Conservation (phyloP, 2,888 invertebrate species). For the Sinodicranocentrus sp. region DNA sequence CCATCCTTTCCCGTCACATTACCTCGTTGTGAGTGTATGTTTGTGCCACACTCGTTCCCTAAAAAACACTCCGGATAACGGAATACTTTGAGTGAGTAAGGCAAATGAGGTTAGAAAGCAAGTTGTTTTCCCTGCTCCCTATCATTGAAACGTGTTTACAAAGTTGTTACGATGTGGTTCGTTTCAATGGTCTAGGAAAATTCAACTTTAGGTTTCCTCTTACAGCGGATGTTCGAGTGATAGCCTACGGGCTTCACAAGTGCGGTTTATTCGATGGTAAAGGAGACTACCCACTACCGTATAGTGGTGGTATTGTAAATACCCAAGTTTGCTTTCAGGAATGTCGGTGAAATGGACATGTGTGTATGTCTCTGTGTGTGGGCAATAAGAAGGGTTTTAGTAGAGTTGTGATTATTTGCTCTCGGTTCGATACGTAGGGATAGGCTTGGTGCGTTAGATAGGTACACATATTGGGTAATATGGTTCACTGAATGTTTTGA, state of each 20-base stretch:
- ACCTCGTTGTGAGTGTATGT: too few species aligned
- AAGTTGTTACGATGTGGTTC: constrained; percentile 38
- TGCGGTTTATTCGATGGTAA: constrained; percentile 5
- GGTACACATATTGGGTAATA: too few species aligned
- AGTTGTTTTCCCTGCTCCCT: constrained; percentile 26
- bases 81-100: constrained; percentile 38
- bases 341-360: neutral
- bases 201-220: constrained; percentile 19
- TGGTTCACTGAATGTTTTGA: too few species aligned
- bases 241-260: neutral
- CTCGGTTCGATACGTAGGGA: too few species aligned
- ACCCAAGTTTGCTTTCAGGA: constrained; percentile 13
- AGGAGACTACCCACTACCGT: neutral
- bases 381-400: too few species aligned
- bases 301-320: neutral
- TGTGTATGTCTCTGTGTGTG: neutral
- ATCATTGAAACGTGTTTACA: constrained; percentile 53
- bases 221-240: constrained; percentile 14
- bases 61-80: neutral
- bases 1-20: constrained; percentile 44
- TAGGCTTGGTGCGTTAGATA: too few species aligned
- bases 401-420: too few species aligned
- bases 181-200: constrained; percentile 13
- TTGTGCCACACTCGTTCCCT: neutral
- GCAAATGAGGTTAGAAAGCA: constrained; percentile 46